Conservation (phyloP, 2,888 invertebrate species). For the Pammene fasciana region DNA sequence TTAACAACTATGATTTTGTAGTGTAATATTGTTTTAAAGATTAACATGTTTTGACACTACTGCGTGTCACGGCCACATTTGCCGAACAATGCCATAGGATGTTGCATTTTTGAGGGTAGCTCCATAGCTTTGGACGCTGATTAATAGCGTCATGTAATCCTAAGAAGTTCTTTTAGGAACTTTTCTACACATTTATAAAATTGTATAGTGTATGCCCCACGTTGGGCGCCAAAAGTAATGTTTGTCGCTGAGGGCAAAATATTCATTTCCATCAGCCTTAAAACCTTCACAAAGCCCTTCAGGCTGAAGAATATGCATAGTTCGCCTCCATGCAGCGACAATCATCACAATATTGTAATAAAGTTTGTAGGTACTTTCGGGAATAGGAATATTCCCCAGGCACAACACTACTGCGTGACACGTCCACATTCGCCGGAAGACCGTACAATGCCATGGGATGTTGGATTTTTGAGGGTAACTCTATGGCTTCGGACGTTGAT, state of each 20-base stretch:
- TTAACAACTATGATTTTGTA: too few relatives aligned
- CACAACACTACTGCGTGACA: conserved; percentile 37
- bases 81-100: conserved; percentile 57
- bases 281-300: too few relatives aligned
- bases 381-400: not conserved
- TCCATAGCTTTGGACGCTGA: conserved; percentile 66
- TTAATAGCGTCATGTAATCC: conserved; percentile 58
- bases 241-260: too few relatives aligned
- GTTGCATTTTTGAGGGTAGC: conserved; percentile 70
- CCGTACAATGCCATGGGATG: conserved; percentile 57
- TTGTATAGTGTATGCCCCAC: too few relatives aligned
- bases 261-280: too few relatives aligned
- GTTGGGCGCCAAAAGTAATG: too few relatives aligned
- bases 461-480: conserved; percentile 71
- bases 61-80: conserved; percentile 47
- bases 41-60: not conserved
- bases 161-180: conserved; percentile 42
- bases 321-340: too few relatives aligned
- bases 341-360: too few relatives aligned
- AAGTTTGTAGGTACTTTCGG: too few relatives aligned
- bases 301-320: too few relatives aligned
- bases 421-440: conserved; percentile 48
- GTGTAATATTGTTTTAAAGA: too few relatives aligned
- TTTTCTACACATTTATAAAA: too few relatives aligned
- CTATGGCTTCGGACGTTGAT: conserved; percentile 67